Evolutionary conservation across 2,113 vertebrate genomes (phyloP).

Genomic region (Epinephelus moara): DNA sequence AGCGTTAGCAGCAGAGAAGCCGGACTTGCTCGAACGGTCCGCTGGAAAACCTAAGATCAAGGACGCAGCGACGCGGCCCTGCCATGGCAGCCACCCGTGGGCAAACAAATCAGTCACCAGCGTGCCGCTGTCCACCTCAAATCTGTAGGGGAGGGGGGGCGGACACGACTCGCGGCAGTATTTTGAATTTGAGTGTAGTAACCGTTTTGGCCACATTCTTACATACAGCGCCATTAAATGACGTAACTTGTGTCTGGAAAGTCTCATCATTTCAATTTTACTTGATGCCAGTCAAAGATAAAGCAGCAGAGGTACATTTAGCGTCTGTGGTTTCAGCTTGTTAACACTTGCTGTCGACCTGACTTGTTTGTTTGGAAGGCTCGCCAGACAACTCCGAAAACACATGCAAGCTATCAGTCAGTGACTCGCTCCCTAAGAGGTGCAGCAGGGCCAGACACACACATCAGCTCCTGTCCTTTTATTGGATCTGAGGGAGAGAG

Average conservation of each 20-base stretch:
- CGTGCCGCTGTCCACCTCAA: too few relatives aligned
- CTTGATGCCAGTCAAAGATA: not conserved
- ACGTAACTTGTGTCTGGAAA: not conserved
- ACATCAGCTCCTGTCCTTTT: not conserved
- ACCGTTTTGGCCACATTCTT: too few relatives aligned
- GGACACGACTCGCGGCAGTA: too few relatives aligned
- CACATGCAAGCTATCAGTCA: constrained; percentile 5
- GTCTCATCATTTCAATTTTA: not conserved
- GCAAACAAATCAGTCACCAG: too few relatives aligned
- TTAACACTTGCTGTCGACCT: not conserved
- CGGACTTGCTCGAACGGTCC: too few relatives aligned
- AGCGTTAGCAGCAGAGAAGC: too few relatives aligned
- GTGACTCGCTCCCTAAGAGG: not conserved
- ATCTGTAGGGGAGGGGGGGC: too few relatives aligned
- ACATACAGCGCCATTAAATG: not conserved
- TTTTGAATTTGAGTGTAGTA: too few relatives aligned
- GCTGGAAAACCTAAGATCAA: too few relatives aligned
- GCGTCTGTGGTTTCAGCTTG: not conserved
- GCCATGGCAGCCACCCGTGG: too few relatives aligned
- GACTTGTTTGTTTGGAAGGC: constrained; percentile 5
- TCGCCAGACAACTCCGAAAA: not conserved
- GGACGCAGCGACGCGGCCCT: too few relatives aligned
- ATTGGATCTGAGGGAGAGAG: constrained; percentile 19
- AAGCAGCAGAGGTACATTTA: not conserved
- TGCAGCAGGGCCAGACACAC: not conserved